phyloP scores from a whole-genome alignment of 2,113 vertebrate species.

The Cinclus cinclus region DNA sequence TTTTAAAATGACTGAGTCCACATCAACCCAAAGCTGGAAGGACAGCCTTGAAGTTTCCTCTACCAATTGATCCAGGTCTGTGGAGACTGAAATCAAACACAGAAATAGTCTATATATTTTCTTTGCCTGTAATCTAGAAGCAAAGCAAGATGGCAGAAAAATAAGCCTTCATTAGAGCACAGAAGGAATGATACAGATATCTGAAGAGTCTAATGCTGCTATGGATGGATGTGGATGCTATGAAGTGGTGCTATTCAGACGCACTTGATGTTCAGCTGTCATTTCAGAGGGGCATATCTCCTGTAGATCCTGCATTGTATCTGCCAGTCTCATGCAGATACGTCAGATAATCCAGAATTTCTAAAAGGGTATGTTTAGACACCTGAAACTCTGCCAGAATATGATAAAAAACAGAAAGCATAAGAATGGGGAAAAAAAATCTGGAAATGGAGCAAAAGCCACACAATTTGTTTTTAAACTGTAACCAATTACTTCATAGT shows the following conservation, averaged over 20 bases:
- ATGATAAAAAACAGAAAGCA: not conserved
- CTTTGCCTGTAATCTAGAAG: not conserved
- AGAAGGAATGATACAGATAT: not conserved
- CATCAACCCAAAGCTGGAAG: not conserved
- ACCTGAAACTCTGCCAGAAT: not conserved
- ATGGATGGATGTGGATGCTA: not conserved
- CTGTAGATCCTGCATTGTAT: not conserved
- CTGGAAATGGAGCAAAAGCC: not conserved
- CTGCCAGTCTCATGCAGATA: not conserved
- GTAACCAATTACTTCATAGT: not conserved
- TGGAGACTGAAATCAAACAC: not conserved
- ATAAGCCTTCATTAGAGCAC: not conserved
- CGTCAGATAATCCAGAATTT: not conserved
- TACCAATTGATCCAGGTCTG: not conserved
- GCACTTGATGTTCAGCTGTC: not conserved
- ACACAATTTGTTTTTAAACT: not conserved
- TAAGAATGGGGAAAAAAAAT: not conserved
- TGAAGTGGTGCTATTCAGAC: not conserved
- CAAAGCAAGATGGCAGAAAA: not conserved
- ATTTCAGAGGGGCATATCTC: not conserved
- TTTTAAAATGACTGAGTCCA: not conserved
- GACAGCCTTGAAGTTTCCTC: not conserved
- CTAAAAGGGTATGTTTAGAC: not conserved
- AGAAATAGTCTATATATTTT: not conserved
- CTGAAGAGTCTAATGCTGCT: not conserved